Evolutionary conservation across 2,888 invertebrate genomes (phyloP).

Genomic region (Phyllotreta cruciferae): DNA sequence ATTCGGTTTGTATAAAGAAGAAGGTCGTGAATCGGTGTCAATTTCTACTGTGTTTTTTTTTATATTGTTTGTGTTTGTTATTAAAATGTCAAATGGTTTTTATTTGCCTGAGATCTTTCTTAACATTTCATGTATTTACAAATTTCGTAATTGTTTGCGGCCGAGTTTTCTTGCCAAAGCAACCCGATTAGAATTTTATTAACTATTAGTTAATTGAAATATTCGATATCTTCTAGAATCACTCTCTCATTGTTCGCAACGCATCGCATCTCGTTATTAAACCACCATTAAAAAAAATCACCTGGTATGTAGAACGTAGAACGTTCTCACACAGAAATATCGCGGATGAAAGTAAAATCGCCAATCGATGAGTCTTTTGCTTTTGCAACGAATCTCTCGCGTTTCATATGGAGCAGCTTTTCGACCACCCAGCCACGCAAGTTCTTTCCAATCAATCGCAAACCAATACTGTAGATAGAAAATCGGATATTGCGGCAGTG

Average conservation of each 20-base stretch:
- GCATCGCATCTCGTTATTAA: slow-evolving; percentile 35
- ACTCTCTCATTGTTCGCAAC: slow-evolving; percentile 36
- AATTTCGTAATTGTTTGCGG: neutral
- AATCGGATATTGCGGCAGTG: too few species aligned
- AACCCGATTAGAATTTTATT: neutral
- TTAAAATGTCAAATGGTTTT: too few species aligned
- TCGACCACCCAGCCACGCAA: slow-evolving; percentile 17
- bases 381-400: too few species aligned
- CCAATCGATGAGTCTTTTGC: slow-evolving; percentile 15
- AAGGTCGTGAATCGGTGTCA: too few species aligned
- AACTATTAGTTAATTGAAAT: slow-evolving; percentile 17
- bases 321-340: slow-evolving; percentile 36
- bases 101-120: too few species aligned
- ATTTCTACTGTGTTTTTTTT: too few species aligned
- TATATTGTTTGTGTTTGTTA: too few species aligned
- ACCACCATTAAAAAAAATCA: slow-evolving; percentile 32
- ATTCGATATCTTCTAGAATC: slow-evolving; percentile 26
- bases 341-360: slow-evolving; percentile 42
- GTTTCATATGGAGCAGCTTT: neutral
- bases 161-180: neutral
- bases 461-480: too few species aligned
- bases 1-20: too few species aligned
- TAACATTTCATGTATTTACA: too few species aligned
- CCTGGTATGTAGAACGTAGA: slow-evolving; percentile 37
- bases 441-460: too few species aligned